Conservation (phyloP, 2,888 invertebrate species). For the Athalia circularis region DNA sequence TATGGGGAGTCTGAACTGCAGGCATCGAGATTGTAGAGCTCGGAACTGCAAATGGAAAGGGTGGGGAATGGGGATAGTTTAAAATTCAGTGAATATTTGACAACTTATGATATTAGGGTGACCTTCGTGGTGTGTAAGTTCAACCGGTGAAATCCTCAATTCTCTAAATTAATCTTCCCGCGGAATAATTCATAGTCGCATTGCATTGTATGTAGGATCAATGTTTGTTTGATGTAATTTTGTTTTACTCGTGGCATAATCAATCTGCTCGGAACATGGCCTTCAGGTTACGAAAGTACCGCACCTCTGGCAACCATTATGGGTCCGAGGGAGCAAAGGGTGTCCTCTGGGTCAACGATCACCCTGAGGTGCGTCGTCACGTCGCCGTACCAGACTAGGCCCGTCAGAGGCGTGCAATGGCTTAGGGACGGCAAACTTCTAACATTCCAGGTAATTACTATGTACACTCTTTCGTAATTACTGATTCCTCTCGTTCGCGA, state of each 20-base stretch:
- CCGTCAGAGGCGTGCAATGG: constrained; percentile 76
- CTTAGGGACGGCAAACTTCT: constrained; percentile 77
- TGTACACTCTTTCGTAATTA: constrained; percentile 26
- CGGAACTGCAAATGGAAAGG: no score
- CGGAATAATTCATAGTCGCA: no score
- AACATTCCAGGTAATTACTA: constrained; percentile 75
- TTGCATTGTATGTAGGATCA: no score
- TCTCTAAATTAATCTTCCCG: no score
- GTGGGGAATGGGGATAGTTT: no score
- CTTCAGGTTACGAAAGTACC: constrained; percentile 72
- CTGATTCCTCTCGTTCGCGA: neutral
- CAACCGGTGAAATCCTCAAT: no score
- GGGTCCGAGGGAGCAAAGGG: constrained; percentile 77
- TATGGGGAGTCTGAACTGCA: no score
- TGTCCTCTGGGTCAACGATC: constrained; percentile 76
- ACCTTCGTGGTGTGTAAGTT: no score
- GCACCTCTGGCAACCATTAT: constrained; percentile 75
- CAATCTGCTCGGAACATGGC: constrained; percentile 57
- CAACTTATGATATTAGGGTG: no score
- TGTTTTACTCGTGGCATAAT: constrained; percentile 50
- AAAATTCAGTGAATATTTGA: no score
- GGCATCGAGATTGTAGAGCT: no score
- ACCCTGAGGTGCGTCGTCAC: constrained; percentile 78
- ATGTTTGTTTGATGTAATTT: neutral
- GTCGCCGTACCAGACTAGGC: constrained; percentile 70